phyloP scores from a whole-genome alignment of 1,140 invertebrate species.

The Coelopa frigida region DNA sequence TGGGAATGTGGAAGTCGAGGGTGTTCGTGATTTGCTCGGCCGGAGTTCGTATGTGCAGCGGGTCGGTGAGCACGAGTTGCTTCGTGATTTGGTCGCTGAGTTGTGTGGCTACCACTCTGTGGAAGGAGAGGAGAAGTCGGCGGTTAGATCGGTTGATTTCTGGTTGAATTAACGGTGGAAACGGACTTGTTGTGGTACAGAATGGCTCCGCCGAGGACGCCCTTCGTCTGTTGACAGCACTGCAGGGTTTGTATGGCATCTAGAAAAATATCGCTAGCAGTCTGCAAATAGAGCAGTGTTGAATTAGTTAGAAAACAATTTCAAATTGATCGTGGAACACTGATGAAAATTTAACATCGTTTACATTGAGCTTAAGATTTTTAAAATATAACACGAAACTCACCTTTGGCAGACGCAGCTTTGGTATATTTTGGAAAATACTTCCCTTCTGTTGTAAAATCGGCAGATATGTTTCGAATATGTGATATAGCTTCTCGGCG shows the following conservation, averaged over 20 bases:
- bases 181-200: slow-evolving; percentile 76
- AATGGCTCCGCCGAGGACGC: slow-evolving; percentile 67
- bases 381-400: slow-evolving; percentile 6
- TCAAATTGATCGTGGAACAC: too few species aligned
- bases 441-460: slow-evolving; percentile 69
- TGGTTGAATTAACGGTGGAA: neutral
- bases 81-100: slow-evolving; percentile 66
- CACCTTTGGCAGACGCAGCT: slow-evolving; percentile 71
- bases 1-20: slow-evolving; percentile 59
- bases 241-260: slow-evolving; percentile 74
- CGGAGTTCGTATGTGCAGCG: slow-evolving; percentile 69
- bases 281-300: slow-evolving; percentile 46
- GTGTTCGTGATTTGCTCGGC: slow-evolving; percentile 57
- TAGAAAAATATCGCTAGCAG: slow-evolving; percentile 70
- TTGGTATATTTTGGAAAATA: slow-evolving; percentile 69
- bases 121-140: slow-evolving; percentile 28
- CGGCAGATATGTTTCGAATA: slow-evolving; percentile 77
- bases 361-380: too few species aligned
- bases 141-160: neutral
- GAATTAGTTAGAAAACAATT: too few species aligned
- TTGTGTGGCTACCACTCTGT: slow-evolving; percentile 71
- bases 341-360: too few species aligned
- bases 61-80: slow-evolving; percentile 69
- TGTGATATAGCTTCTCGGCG: slow-evolving; percentile 68
- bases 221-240: slow-evolving; percentile 63